Evolutionary conservation across 2,888 invertebrate species (phyloP), one percentile per base, ranked within the genome.

Genomic region (Autographa gamma): DNA sequence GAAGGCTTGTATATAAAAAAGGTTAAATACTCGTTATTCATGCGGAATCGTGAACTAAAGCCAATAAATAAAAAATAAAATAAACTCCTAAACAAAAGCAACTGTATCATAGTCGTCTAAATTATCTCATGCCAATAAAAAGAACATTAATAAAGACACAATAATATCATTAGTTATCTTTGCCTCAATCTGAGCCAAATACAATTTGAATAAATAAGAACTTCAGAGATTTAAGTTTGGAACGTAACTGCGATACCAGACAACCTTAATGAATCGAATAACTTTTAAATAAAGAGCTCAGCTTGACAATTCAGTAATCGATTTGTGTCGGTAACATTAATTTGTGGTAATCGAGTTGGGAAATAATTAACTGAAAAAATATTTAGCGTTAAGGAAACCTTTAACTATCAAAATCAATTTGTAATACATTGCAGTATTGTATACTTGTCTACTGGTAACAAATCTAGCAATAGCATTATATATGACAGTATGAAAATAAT

Each of bases 261-360:
- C 48, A n/a, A 7, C 48, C n/a, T 48, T 48, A 48, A 48, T n/a
- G 48, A 48, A 48, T 48, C n/a, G 48, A 48, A 48, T n/a, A n/a
- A 48, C 48, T 48, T 48, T n/a, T 48, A 48, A 48, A 48, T 48
- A n/a, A n/a, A 48, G 48, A 48, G n/a, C 48, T 48, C n/a, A 48
- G n/a, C 48, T 48, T 48, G 48, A 48, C 48, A 48, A n/a, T 48
- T n/a, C 48, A 8, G 48, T 48, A 48, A 48, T 48, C 48, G 48
- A 48, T n/a, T 48, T 48, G 16, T n/a, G n/a, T 48, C 48, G 48
- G n/a, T 48, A n/a, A 48, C 48, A n/a, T 6, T 48, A 48, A 48
- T 48, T 48, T 16, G n/a, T 48, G 48, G 48, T 48, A n/a, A n/a
- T 48, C 16, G n/a, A 48, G 48, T 48, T n/a, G 48, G 3, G n/a